These are phyloP conservation scores for Ornithoptera alexandrae DNA, from an alignment of 2,888 invertebrate genomes.

Conservation along the genomic window DNA sequence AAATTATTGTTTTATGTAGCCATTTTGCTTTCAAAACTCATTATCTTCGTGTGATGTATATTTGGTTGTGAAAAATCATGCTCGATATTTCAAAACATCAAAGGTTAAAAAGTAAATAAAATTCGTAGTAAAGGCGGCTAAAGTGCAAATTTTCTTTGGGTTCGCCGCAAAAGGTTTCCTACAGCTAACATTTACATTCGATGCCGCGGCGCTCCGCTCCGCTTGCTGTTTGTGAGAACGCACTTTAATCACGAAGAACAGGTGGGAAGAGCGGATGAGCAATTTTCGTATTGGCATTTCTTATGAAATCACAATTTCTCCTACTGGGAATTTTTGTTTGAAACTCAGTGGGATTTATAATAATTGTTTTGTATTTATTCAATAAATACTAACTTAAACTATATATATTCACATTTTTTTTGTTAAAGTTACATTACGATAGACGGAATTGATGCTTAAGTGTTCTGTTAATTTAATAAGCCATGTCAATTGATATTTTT, in stretches of 20 bases:
- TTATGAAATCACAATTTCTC: constrained; percentile 59
- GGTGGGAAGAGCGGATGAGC: constrained; percentile 57
- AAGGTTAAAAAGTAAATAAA: constrained; percentile 47
- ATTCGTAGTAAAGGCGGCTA: constrained; percentile 47
- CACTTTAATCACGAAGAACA: constrained; percentile 75
- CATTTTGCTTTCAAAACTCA: background rate
- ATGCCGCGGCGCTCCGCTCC: constrained; percentile 45
- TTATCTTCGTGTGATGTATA: constrained; percentile 4
- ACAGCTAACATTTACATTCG: constrained; percentile 71
- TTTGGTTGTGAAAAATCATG: constrained; percentile 32
- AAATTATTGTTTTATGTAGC: background rate
- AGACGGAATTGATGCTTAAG: too few relatives aligned
- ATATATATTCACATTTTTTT: too few relatives aligned
- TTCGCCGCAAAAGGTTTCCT: constrained; percentile 62
- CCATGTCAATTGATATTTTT: too few relatives aligned
- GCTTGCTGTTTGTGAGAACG: constrained; percentile 58
- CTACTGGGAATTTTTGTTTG: constrained; percentile 44
- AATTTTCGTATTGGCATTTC: constrained; percentile 73
- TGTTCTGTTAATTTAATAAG: too few relatives aligned
- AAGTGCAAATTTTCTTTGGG: constrained; percentile 60
- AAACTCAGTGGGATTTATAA: constrained; percentile 11
- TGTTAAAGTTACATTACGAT: too few relatives aligned
- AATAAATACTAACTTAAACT: background rate
- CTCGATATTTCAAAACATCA: constrained; percentile 41
- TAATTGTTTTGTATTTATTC: constrained; percentile 26